Evolutionary conservation across 30 jellyfish, hydroid and myxozoan species (phyloP).

Genomic region (Pelagia noctiluca): DNA sequence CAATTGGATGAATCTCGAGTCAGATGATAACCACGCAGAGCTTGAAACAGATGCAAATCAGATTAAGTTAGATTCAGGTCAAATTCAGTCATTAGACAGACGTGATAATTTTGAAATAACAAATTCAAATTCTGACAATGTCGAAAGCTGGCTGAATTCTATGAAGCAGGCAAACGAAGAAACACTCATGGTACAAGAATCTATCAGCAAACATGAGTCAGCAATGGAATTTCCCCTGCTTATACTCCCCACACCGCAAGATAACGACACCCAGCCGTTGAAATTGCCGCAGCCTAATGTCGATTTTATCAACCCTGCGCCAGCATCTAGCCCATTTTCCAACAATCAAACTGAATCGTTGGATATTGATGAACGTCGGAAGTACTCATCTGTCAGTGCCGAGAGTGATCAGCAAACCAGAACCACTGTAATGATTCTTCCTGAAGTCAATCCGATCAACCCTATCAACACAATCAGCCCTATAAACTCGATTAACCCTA

Average conservation of each 20-base stretch:
- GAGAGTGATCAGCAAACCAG: no score
- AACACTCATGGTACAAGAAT: background rate
- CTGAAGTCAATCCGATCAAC: no score
- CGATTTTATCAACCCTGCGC: background rate
- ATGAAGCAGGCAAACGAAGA: background rate
- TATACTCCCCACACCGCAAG: background rate
- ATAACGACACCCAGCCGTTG: background rate
- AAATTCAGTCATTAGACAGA: no score
- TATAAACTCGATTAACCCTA: no score
- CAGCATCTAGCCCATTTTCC: background rate
- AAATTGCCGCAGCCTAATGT: constrained; percentile 6
- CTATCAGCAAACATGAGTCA: background rate
- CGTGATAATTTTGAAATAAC: no score
- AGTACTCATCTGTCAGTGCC: no score
- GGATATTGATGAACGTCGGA: no score
- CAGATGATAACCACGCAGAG: background rate
- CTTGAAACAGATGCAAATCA: background rate
- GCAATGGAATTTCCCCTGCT: background rate
- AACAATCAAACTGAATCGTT: no score
- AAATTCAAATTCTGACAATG: background rate
- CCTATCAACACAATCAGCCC: no score
- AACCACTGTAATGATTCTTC: no score
- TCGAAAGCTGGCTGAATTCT: background rate
- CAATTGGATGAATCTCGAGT: no score
- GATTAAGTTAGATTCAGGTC: background rate